Conservation (phyloP, 2,888 invertebrate species). For the Dasysyrphus tricinctus region DNA sequence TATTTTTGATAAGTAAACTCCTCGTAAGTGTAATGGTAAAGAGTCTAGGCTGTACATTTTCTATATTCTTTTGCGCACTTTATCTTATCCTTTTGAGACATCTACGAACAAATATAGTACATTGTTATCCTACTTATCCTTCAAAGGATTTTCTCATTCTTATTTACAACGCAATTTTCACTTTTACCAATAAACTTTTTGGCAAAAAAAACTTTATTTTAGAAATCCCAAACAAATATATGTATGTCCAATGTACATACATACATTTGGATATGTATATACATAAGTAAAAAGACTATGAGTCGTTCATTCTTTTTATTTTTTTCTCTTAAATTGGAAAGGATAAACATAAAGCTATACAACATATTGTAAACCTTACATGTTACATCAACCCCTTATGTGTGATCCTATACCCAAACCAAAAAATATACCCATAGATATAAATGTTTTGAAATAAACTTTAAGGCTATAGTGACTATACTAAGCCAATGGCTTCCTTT, state of each 20-base stretch:
- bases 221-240: constrained; percentile 11
- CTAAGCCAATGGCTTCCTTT: constrained; percentile 22
- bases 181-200: constrained; percentile 59
- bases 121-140: constrained; percentile 30
- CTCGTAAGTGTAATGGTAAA: background rate
- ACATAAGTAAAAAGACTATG: background rate
- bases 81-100: background rate
- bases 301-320: constrained; percentile 5
- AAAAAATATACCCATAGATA: constrained; percentile 16
- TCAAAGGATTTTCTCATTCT: constrained; percentile 60
- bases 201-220: constrained; percentile 46
- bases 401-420: constrained; percentile 54
- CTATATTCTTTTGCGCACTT: background rate
- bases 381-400: constrained; percentile 72
- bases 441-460: constrained; percentile 56
- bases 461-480: constrained; percentile 52
- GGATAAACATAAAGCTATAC: constrained; percentile 60
- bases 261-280: no score
- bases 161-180: constrained; percentile 70
- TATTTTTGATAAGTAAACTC: background rate
- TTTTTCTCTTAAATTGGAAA: constrained; percentile 40
- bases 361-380: constrained; percentile 72
- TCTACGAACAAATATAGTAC: background rate
- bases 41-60: background rate
- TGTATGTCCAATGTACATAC: no score